phyloP scores from a whole-genome alignment of 2,888 invertebrate species.

The Dilophus febrilis region DNA sequence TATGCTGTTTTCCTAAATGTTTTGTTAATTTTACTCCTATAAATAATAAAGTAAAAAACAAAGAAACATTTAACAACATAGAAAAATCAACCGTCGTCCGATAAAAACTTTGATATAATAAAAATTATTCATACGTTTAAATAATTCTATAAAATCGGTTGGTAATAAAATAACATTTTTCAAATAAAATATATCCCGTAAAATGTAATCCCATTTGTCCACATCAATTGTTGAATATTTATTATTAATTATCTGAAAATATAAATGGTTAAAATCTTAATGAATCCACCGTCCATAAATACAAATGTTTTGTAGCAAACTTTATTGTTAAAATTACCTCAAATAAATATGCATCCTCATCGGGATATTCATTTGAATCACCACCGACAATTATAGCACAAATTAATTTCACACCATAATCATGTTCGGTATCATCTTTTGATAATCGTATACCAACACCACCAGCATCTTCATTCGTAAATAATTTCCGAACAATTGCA shows the following conservation, averaged over 20 bases:
- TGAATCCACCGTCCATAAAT: not conserved
- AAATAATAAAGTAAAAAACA: no score
- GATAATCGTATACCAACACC: constrained; percentile 14
- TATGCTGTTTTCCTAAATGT: no score
- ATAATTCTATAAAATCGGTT: constrained; percentile 20
- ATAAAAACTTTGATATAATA: not conserved
- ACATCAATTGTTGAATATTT: constrained; percentile 41
- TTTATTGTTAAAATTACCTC: constrained; percentile 15
- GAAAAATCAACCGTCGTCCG: not conserved
- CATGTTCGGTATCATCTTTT: constrained; percentile 12
- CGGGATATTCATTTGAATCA: constrained; percentile 7
- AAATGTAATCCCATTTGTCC: constrained; percentile 50
- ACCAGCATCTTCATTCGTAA: constrained; percentile 15
- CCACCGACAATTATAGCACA: constrained; percentile 21
- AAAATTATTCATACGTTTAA: constrained; percentile 11
- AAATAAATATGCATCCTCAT: constrained; percentile 18
- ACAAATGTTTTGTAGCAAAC: not conserved
- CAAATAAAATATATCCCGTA: constrained; percentile 34
- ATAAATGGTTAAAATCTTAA: not conserved
- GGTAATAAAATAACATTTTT: constrained; percentile 5
- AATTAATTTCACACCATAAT: constrained; percentile 19
- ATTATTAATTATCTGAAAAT: constrained; percentile 23
- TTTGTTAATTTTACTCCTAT: no score
- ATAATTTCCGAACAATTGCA: constrained; percentile 2
- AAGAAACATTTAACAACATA: not conserved